phyloP scores from a whole-genome alignment of 2,888 invertebrate genomes.

The Erebia ligea region DNA sequence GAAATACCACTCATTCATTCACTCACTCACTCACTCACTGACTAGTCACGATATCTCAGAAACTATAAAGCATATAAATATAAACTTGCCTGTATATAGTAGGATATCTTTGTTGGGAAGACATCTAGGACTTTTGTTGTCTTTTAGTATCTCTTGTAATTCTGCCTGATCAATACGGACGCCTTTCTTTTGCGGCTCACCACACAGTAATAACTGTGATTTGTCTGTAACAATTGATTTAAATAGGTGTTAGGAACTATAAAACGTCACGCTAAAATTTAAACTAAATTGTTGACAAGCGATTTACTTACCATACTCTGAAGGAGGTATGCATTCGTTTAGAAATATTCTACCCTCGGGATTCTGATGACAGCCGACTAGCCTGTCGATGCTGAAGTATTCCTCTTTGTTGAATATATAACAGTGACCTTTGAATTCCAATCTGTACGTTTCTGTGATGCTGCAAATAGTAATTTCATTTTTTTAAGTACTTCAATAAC shows the following conservation, averaged over 20 bases:
- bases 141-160: slow-evolving; percentile 74
- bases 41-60: too few relatives aligned
- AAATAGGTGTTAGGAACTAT: not conserved
- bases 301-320: slow-evolving; percentile 89
- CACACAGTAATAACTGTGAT: slow-evolving; percentile 87
- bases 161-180: slow-evolving; percentile 79
- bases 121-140: slow-evolving; percentile 85
- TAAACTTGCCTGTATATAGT: slow-evolving; percentile 83
- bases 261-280: too few relatives aligned
- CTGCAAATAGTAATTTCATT: slow-evolving; percentile 55
- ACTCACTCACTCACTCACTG: too few relatives aligned
- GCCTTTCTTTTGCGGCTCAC: slow-evolving; percentile 83
- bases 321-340: slow-evolving; percentile 91
- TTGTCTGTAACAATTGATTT: slow-evolving; percentile 78
- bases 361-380: slow-evolving; percentile 85
- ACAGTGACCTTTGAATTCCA: slow-evolving; percentile 79
- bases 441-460: slow-evolving; percentile 87
- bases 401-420: slow-evolving; percentile 83
- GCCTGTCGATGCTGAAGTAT: slow-evolving; percentile 85
- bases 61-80: too few relatives aligned
- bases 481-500: not conserved
- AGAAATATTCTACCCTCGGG: slow-evolving; percentile 84
- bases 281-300: too few relatives aligned
- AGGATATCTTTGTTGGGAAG: slow-evolving; percentile 87
- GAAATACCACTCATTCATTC: too few relatives aligned